Base-by-base conservation (phyloP, 2,888 invertebrate species). In the Cremastobaeus sp. region DNA sequence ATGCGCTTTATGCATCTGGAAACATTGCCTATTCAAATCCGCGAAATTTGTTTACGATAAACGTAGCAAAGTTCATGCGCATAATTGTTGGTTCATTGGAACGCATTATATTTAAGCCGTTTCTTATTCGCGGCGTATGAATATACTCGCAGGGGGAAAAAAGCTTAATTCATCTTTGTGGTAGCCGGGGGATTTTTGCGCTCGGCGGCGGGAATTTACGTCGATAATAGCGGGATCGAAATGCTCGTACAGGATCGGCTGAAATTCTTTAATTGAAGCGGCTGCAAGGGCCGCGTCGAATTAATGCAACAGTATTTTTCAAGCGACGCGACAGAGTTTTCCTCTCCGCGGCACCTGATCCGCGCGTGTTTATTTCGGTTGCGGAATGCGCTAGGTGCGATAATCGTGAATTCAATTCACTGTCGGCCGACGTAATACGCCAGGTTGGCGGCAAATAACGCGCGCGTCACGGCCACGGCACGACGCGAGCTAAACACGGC, bases 401-500 rank as follows among this genome's bases (percentile, higher is more conserved):
- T 68, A 68, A 65, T 69, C 57, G 66, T 54, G 69, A 74, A 62
- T 69, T 50, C 37, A 57, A 65, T 54, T 39, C 45, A 47, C 57
- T 34, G 45, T 50, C 62, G 52, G 54, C n/a, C 68, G 65, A 62
- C 66, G 65, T 65, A 65, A 71, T 59, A 59, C 57, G 71, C 41
- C 30, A 11, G 11, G 57, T 52, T 34, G 12, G 52, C 60, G 64
- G 62, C 48, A 54, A 57, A 54, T 57, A 66, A 48, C 60, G 66
- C 59, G 71, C 66, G 75, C 75, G 64, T 72, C 68, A 76, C 69
- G 73, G 72, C 50, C 73, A 52, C 76, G 68, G 50, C 5, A 17
- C 15, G 64, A 64, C 32, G 59, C 60, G 48, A 54, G 50, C 75
- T n/a, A n/a, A n/a, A n/a, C n/a, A n/a, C n/a, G n/a, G 41, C 57